A percentile compares a stretch with the other conserved stretches of the same genome.
These are phyloP conservation scores for Acanthopleura granulata DNA, from an alignment of 2,888 invertebrate species.

Conservation along the genomic window DNA sequence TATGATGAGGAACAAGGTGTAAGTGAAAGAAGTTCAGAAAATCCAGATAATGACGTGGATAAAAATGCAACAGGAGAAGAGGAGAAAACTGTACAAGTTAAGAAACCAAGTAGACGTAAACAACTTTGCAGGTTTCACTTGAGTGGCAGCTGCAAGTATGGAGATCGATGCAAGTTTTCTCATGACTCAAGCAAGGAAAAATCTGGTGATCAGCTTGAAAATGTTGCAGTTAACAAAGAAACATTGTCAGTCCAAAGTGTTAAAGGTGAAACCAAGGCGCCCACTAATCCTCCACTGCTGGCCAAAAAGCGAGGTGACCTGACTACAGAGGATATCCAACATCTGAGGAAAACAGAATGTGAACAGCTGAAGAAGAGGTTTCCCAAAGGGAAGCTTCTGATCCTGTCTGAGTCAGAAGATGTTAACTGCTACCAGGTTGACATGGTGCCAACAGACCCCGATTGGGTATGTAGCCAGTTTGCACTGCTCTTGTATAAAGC, in stretches of 20 bases:
- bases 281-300: neutral
- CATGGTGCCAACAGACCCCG: constrained; percentile 62
- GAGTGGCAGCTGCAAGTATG: constrained; percentile 44
- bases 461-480: constrained; percentile 56
- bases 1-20: neutral
- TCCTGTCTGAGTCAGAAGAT: constrained; percentile 39
- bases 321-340: constrained; percentile 36
- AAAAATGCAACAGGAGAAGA: neutral
- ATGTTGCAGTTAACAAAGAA: neutral
- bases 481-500: neutral
- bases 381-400: constrained; percentile 41
- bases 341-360: constrained; percentile 53
- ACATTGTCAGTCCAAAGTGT: neutral
- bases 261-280: constrained; percentile 13
- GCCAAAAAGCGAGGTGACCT: constrained; percentile 35
- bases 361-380: constrained; percentile 56
- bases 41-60: neutral
- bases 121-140: constrained; percentile 38
- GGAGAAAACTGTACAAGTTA: neutral
- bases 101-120: neutral
- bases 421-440: constrained; percentile 36
- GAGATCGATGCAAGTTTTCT: constrained; percentile 45
- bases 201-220: neutral
- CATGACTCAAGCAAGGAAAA: constrained; percentile 30
- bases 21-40: neutral